These are phyloP conservation scores for Furcula furcula DNA, from an alignment of 2,888 invertebrate genomes.

Conservation along the genomic window DNA sequence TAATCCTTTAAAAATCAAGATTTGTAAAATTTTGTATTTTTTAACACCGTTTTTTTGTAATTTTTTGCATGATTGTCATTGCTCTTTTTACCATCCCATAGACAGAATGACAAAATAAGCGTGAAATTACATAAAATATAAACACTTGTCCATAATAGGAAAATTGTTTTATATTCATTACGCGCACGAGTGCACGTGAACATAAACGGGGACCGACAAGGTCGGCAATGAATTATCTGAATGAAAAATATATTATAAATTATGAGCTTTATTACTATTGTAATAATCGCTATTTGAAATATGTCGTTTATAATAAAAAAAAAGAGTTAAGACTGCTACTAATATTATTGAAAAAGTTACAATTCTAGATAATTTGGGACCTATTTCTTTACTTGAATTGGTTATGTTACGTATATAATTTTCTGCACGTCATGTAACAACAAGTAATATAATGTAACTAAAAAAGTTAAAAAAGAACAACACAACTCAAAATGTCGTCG, in stretches of 20 bases:
- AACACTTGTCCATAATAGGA: conserved; percentile 40
- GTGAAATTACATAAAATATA: conserved; percentile 34
- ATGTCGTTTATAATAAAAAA: neutral
- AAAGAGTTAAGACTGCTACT: neutral
- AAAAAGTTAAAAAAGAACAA: too few species aligned
- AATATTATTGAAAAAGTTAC: neutral
- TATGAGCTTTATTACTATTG: conserved; percentile 2
- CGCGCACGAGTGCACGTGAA: conserved; percentile 47
- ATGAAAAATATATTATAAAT: conserved; percentile 2
- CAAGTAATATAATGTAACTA: too few species aligned
- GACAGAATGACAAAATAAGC: conserved; percentile 30
- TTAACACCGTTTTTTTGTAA: too few species aligned
- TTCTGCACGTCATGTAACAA: too few species aligned
- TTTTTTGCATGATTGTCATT: too few species aligned
- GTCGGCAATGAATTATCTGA: conserved; percentile 19
- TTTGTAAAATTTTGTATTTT: too few species aligned
- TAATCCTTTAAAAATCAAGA: too few species aligned
- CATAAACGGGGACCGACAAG: conserved; percentile 28
- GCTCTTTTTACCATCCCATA: neutral
- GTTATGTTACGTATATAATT: too few species aligned
- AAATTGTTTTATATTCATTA: conserved; percentile 45
- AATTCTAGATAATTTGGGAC: neutral
- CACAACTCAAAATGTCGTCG: too few species aligned
- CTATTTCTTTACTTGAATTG: neutral
- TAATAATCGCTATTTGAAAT: neutral